Conservation (phyloP, 2,888 invertebrate genomes). For the Oxystoma pomonae region DNA sequence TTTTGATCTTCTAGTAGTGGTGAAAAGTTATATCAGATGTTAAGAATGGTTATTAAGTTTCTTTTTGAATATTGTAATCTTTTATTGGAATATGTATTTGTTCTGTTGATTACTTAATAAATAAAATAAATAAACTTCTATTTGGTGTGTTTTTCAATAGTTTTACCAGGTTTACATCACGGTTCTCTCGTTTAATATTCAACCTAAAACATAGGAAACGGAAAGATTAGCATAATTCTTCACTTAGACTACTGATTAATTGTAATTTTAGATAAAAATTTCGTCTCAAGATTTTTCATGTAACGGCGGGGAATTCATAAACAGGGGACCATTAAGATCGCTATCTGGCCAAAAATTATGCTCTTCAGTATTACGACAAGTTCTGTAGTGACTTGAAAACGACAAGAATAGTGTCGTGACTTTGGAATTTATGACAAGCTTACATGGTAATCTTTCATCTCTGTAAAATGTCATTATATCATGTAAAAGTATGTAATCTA, state of each 20-base stretch:
- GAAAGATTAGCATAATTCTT: conserved; percentile 22
- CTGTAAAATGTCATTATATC: background rate
- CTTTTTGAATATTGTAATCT: no score
- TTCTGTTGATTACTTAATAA: no score
- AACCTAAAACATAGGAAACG: background rate
- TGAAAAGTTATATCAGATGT: no score
- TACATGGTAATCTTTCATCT: background rate
- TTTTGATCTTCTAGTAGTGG: no score
- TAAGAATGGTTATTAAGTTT: no score
- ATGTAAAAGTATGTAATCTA: background rate
- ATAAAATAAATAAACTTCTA: no score
- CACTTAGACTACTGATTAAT: conserved; percentile 24
- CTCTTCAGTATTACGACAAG: background rate
- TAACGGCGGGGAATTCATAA: background rate
- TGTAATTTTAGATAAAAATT: conserved; percentile 21
- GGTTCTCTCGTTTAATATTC: background rate
- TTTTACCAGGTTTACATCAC: no score
- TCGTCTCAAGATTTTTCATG: conserved; percentile 3
- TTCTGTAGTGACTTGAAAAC: background rate
- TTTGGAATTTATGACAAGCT: background rate
- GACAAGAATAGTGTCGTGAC: background rate
- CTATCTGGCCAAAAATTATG: background rate
- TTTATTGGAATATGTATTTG: no score
- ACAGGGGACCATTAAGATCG: background rate
- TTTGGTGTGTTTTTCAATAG: no score